Evolutionary conservation across 1,140 invertebrate genomes (phyloP).

Genomic region (Drosophila kepulauana): DNA sequence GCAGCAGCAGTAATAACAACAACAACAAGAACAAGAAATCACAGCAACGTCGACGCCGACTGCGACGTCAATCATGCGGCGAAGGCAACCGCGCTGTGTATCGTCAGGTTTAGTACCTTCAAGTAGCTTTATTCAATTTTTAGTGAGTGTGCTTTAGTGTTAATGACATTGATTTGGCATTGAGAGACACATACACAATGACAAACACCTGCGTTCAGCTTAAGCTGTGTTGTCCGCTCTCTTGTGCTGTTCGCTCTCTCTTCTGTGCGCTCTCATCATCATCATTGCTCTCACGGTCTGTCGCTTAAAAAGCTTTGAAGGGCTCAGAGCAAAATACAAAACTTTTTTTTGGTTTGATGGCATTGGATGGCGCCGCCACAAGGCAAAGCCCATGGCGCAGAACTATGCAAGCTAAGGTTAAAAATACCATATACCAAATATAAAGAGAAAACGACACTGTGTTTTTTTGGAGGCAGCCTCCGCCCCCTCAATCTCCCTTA

Average conservation of each 20-base stretch:
- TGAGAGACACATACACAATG: slow-evolving; percentile 49
- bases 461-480: slow-evolving; percentile 4
- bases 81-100: slow-evolving; percentile 31
- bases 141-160: slow-evolving; percentile 81
- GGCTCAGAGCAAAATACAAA: slow-evolving; percentile 49
- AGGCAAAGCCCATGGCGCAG: slow-evolving; percentile 46
- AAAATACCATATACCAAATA: slow-evolving; percentile 7
- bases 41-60: slow-evolving; percentile 5
- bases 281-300: slow-evolving; percentile 16
- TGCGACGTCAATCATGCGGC: slow-evolving; percentile 46
- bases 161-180: slow-evolving; percentile 83
- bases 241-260: slow-evolving; percentile 15
- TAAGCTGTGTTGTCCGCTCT: slow-evolving; percentile 40
- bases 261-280: not conserved
- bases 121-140: slow-evolving; percentile 76
- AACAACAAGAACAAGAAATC: slow-evolving; percentile 25
- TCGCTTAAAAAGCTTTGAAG: slow-evolving; percentile 42
- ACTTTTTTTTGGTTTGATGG: slow-evolving; percentile 57
- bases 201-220: slow-evolving; percentile 40
- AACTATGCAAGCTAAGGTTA: slow-evolving; percentile 42
- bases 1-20: slow-evolving; percentile 17
- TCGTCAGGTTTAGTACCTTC: slow-evolving; percentile 62
- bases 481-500: slow-evolving; percentile 19
- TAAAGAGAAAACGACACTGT: slow-evolving; percentile 22
- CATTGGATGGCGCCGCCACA: slow-evolving; percentile 64